phyloP scores from a whole-genome alignment of 2,888 invertebrate species.

The Dryobota labecula region DNA sequence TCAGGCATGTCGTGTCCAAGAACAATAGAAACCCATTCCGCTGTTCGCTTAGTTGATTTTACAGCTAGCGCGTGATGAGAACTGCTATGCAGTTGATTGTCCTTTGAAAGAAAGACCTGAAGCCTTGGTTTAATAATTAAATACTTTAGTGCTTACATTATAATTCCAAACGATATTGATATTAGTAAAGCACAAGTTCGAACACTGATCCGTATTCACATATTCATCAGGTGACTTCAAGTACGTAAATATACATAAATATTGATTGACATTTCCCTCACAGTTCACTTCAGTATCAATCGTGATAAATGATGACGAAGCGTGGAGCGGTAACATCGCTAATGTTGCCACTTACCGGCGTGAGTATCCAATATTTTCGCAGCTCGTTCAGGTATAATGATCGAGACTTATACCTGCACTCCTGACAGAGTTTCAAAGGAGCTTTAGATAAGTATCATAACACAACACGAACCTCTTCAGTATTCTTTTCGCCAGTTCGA shows the following conservation, averaged over 20 bases:
- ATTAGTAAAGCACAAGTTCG: slow-evolving; percentile 4
- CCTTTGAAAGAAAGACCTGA: slow-evolving; percentile 11
- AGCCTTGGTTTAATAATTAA: neutral
- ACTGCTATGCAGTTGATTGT: slow-evolving; percentile 18
- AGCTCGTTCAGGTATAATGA: slow-evolving; percentile 53
- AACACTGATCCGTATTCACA: slow-evolving; percentile 1
- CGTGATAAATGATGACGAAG: slow-evolving; percentile 67
- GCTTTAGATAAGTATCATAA: slow-evolving; percentile 51
- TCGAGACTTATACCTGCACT: slow-evolving; percentile 38
- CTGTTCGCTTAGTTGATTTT: slow-evolving; percentile 30
- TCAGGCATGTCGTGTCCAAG: slow-evolving; percentile 15
- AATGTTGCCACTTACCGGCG: slow-evolving; percentile 67
- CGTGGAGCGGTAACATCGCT: slow-evolving; percentile 58
- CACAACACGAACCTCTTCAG: slow-evolving; percentile 41
- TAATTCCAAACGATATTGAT: neutral
- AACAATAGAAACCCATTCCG: slow-evolving; percentile 45
- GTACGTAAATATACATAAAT: slow-evolving; percentile 22
- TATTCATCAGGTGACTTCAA: slow-evolving; percentile 22
- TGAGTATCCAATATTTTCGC: slow-evolving; percentile 61
- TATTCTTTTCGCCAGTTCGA: slow-evolving; percentile 51
- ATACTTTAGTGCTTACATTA: neutral
- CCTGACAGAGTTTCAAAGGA: slow-evolving; percentile 31
- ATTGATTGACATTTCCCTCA: slow-evolving; percentile 50
- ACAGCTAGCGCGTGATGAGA: slow-evolving; percentile 14
- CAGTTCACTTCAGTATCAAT: slow-evolving; percentile 55